Base-by-base conservation (phyloP, 2,797 vertebrate species). In the Hydrophis major region DNA sequence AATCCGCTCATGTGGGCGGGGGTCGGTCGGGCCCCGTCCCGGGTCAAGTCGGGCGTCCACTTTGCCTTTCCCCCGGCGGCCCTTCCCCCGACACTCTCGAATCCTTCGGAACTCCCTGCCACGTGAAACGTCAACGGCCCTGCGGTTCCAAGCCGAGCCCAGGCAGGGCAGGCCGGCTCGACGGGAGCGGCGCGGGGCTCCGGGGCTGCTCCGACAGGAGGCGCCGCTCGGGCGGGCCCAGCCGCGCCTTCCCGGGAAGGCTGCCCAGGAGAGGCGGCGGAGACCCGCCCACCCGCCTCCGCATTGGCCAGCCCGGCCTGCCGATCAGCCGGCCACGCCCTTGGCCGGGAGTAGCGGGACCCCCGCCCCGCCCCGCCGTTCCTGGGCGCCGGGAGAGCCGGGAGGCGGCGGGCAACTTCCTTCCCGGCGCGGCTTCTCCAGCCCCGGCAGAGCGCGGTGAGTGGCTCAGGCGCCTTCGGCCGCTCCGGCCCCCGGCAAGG, bases 401-500 rank as follows among this genome's bases (percentile, higher is more conserved):
- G 11, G 86, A 37, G 42, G 57, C 61, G 37, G 55, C 89, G 0
- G 56, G 42, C 27, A 22, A 55, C n/a, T 91, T 83, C 32, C 55
- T 87, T 42, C 27, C 92, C 7, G 89, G 27, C 32, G 37, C 57
- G 69, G 16, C 69, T 18, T 20, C 32, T 37, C 0, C 32, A 20
- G 32, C 16, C 32, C 66, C 13, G 28, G 47, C 13, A 0, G 78
- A 20, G 12, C 32, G 59, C 8, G 87, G 6, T 7, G 47, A 22
- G 32, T 6, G 13, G 60, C 20, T 6, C 27, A 32, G 1, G 4
- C 13, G 56, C 56, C 6, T 25, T n/a, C 3, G 53, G 6, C 20
- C 18, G 28, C 6, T 20, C 2, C 78, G 20, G 2, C 6, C 83
- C 47, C 47, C 0, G 0, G 50, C 1, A 1, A 37, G 32, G 10